Evolutionary conservation across 2,113 vertebrate genomes (phyloP).

Genomic region (Bos taurus): DNA sequence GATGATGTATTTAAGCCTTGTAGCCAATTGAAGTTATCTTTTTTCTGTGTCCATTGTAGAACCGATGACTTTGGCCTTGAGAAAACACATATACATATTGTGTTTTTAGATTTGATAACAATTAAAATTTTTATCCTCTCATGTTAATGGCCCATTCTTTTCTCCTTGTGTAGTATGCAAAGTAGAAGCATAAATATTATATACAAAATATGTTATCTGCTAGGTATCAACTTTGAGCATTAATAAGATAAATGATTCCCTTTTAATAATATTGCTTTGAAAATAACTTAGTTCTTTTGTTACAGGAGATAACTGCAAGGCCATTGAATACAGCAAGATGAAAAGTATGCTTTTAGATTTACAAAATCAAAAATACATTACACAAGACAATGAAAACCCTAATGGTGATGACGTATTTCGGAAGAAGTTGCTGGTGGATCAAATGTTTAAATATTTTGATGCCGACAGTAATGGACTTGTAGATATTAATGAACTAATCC

Average conservation of each 20-base stretch:
- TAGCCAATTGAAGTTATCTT: rapidly evolving
- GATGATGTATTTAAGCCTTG: background rate
- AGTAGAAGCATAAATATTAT: background rate
- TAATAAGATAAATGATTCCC: background rate
- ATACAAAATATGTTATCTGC: background rate
- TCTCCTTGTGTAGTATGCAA: background rate
- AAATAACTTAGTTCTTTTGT: conserved; percentile 58
- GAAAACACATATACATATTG: background rate
- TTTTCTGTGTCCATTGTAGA: background rate
- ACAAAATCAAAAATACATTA: conserved; percentile 84
- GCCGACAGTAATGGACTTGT: conserved; percentile 87
- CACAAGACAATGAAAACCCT: conserved; percentile 76
- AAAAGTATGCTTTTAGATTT: conserved; percentile 90
- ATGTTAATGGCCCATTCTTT: background rate
- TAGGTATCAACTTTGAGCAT: background rate
- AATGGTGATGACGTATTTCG: conserved; percentile 82
- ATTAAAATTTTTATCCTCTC: background rate
- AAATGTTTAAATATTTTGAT: conserved; percentile 94
- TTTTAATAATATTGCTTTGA: background rate
- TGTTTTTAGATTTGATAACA: background rate
- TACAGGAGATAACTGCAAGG: conserved; percentile 91
- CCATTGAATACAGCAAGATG: conserved; percentile 87
- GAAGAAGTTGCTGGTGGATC: conserved; percentile 90
- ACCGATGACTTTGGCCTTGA: background rate
- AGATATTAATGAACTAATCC: conserved; percentile 91